Evolutionary conservation across 2,888 invertebrate genomes (phyloP).

Genomic region (Rhagonycha fulva): DNA sequence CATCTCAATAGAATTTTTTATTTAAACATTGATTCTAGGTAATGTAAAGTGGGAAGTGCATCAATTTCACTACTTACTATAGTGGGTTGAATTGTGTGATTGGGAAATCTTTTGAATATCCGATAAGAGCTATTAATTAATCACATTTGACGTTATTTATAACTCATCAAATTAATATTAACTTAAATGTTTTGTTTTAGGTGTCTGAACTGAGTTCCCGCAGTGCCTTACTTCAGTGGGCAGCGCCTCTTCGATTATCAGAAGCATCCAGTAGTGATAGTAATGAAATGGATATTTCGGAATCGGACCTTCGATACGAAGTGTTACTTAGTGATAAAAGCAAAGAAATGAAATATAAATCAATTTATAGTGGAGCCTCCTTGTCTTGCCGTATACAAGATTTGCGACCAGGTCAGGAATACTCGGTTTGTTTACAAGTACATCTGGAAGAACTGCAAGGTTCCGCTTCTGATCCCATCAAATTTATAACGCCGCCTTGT

Average conservation of each 20-base stretch:
- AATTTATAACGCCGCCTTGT: constrained; percentile 80
- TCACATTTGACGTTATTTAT: too few species aligned
- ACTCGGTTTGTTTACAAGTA: constrained; percentile 80
- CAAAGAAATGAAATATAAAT: constrained; percentile 82
- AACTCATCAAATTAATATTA: too few species aligned
- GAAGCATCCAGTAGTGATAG: constrained; percentile 57
- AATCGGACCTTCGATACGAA: constrained; percentile 77
- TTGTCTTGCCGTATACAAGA: constrained; percentile 82
- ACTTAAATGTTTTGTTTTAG: constrained; percentile 54
- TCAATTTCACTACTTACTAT: too few species aligned
- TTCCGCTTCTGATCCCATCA: constrained; percentile 75
- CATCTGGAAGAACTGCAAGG: constrained; percentile 76
- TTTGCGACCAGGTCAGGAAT: constrained; percentile 85
- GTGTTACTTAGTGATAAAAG: constrained; percentile 78
- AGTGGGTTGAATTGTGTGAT: too few species aligned
- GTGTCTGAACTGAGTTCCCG: constrained; percentile 82
- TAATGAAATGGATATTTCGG: constrained; percentile 59
- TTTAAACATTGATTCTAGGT: not conserved
- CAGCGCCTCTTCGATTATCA: constrained; percentile 62
- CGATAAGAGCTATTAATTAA: too few species aligned
- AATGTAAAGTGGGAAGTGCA: not conserved
- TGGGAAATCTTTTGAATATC: too few species aligned
- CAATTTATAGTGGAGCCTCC: constrained; percentile 78
- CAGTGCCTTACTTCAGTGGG: constrained; percentile 85
- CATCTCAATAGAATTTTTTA: not conserved